These are phyloP conservation scores for Toxostoma redivivum DNA, from an alignment of 2,113 vertebrate genomes.

Conservation along the genomic window DNA sequence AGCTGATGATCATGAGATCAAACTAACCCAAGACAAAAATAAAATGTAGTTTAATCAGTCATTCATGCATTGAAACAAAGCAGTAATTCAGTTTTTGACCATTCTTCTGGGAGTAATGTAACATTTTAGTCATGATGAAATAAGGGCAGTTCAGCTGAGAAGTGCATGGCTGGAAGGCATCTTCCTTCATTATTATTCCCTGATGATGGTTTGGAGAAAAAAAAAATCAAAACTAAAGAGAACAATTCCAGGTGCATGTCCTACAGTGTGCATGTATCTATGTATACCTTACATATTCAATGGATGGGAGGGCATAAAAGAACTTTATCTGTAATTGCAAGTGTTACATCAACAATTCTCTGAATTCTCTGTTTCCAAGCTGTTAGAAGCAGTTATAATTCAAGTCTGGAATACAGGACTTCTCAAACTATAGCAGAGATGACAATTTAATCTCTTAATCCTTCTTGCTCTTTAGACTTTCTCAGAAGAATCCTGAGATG, in stretches of 20 bases:
- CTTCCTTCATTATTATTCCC: not conserved
- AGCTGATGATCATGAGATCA: not conserved
- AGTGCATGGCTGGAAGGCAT: not conserved
- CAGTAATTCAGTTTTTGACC: not conserved
- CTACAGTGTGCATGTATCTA: not conserved
- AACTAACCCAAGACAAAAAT: not conserved
- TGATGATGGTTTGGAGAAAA: not conserved
- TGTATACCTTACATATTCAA: not conserved
- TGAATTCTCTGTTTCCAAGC: conserved; percentile 28
- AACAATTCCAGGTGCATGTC: not conserved
- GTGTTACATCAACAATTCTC: not conserved
- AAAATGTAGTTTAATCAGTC: not conserved
- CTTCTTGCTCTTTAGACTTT: conserved; percentile 65
- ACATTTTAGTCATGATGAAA: not conserved
- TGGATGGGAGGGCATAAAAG: conserved; percentile 13
- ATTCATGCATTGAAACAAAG: conserved; percentile 3
- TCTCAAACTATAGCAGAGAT: conserved; percentile 26
- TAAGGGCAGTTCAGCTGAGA: not conserved
- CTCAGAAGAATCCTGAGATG: conserved; percentile 66
- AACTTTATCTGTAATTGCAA: not conserved
- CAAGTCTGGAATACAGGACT: conserved; percentile 12
- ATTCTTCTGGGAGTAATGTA: conserved; percentile 19
- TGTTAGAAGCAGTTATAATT: conserved; percentile 17
- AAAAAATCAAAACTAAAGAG: not conserved
- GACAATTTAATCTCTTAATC: conserved; percentile 64